Percentiles rank a stretch among this genome's conserved stretches.
phyloP scores from a whole-genome alignment of 2,888 invertebrate species.

The Lasioglossum marginatum region DNA sequence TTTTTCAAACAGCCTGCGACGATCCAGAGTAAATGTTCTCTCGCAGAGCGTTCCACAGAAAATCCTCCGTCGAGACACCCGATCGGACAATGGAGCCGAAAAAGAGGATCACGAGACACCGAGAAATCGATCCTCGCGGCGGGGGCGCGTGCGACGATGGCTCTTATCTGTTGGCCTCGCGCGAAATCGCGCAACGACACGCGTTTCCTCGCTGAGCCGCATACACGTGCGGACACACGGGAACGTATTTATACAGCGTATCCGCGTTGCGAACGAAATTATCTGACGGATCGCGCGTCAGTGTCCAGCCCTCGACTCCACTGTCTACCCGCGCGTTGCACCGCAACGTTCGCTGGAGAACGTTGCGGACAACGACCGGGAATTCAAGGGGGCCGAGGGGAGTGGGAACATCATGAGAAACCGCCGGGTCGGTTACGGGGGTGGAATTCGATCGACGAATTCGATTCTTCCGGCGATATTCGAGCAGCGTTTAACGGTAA shows the following conservation, averaged over 20 bases:
- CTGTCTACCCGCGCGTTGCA: background rate
- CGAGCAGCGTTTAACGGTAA: background rate
- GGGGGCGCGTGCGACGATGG: slow-evolving; percentile 30
- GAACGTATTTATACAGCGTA: slow-evolving; percentile 2
- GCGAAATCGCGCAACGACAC: background rate
- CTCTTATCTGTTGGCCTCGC: slow-evolving; percentile 9
- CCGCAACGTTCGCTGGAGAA: background rate
- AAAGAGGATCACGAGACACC: slow-evolving; percentile 39
- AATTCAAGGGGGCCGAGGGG: background rate
- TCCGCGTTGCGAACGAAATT: slow-evolving; percentile 50
- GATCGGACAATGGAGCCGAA: slow-evolving; percentile 51
- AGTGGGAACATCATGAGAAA: background rate
- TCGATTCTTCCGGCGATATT: background rate
- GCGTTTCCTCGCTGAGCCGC: slow-evolving; percentile 8
- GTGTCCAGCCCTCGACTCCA: slow-evolving; percentile 13
- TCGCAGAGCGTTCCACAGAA: slow-evolving; percentile 19
- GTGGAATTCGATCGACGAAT: slow-evolving; percentile 31
- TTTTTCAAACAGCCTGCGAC: background rate
- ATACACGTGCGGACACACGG: background rate
- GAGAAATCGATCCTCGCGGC: slow-evolving; percentile 36
- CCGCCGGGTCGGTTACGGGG: background rate
- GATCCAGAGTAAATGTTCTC: no score
- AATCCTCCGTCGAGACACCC: slow-evolving; percentile 54
- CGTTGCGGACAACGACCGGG: background rate
- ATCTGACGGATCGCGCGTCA: slow-evolving; percentile 62